A percentile compares a stretch with the other conserved stretches of the same genome.
Evolutionary conservation across 2,888 invertebrate genomes (phyloP).

Genomic region (Sylvicola cinctus): DNA sequence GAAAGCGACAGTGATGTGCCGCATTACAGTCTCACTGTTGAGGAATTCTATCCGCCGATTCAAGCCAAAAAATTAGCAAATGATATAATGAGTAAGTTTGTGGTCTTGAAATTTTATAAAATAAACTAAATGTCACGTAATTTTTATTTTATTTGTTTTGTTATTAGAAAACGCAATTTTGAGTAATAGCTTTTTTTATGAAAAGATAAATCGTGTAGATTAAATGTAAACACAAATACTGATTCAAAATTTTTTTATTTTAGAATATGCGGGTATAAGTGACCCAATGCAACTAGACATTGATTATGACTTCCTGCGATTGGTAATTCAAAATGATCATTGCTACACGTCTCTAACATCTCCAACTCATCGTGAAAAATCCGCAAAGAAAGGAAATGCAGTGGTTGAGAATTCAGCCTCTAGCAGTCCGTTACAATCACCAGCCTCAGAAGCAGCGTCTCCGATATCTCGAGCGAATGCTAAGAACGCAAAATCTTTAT

Average conservation of each 20-base stretch:
- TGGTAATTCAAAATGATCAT: constrained; percentile 52
- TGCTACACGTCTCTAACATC: constrained; percentile 35
- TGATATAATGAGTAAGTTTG: constrained; percentile 23
- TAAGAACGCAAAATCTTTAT: neutral
- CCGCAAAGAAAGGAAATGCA: neutral
- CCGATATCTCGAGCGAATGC: neutral
- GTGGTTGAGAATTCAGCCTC: neutral
- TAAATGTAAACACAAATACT: neutral
- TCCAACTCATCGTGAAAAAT: neutral
- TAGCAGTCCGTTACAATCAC: neutral
- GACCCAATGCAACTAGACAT: constrained; percentile 18
- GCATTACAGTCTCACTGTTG: constrained; percentile 40
- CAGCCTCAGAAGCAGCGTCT: neutral
- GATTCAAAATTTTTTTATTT: constrained; percentile 1
- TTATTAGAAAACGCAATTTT: too few species aligned
- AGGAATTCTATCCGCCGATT: constrained; percentile 36
- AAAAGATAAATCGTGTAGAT: constrained; percentile 3
- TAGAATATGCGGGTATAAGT: constrained; percentile 19
- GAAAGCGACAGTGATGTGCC: constrained; percentile 19
- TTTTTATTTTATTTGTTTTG: constrained; percentile 4
- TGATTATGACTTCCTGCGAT: constrained; percentile 19
- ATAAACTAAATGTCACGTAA: too few species aligned
- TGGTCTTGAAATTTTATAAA: too few species aligned
- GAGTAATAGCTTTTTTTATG: neutral
- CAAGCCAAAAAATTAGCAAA: constrained; percentile 26